Percentiles rank a stretch among this genome's conserved stretches.
phyloP scores from a whole-genome alignment of 2,113 vertebrate species.

The Aspidoscelis tigris region DNA sequence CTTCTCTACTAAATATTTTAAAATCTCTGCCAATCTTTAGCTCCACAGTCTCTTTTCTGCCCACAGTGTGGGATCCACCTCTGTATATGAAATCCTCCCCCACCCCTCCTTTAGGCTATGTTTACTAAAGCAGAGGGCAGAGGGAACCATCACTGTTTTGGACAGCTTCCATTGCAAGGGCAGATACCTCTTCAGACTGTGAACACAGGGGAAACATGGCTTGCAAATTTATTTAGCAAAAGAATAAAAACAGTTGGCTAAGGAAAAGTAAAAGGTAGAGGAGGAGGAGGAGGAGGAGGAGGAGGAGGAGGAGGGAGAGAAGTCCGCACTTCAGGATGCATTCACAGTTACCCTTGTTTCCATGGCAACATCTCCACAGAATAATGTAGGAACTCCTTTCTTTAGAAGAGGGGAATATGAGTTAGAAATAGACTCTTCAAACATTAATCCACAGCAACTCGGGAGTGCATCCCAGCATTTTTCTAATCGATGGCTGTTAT shows the following conservation, averaged over 20 bases:
- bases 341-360: conserved; percentile 67
- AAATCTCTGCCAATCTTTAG: no score
- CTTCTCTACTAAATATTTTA: not conserved
- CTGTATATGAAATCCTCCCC: not conserved
- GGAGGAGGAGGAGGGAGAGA: conserved; percentile 20
- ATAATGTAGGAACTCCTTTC: conserved; percentile 66
- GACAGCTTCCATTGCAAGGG: conserved; percentile 34
- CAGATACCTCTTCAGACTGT: conserved; percentile 20
- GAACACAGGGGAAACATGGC: conserved; percentile 39
- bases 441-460: conserved; percentile 38
- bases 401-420: conserved; percentile 42
- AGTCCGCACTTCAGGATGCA: conserved; percentile 65
- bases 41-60: not conserved
- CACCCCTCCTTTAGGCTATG: no score
- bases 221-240: conserved; percentile 45
- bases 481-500: conserved; percentile 27
- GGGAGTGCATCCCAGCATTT: not conserved
- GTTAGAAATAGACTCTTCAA: conserved; percentile 51
- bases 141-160: conserved; percentile 14
- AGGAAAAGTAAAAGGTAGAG: conserved; percentile 48
- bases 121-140: no score
- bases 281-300: not conserved
- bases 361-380: conserved; percentile 67
- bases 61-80: not conserved
- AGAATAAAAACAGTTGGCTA: conserved; percentile 38